phyloP scores from a whole-genome alignment of 2,888 invertebrate species.

The Dastarcus helophoroides region DNA sequence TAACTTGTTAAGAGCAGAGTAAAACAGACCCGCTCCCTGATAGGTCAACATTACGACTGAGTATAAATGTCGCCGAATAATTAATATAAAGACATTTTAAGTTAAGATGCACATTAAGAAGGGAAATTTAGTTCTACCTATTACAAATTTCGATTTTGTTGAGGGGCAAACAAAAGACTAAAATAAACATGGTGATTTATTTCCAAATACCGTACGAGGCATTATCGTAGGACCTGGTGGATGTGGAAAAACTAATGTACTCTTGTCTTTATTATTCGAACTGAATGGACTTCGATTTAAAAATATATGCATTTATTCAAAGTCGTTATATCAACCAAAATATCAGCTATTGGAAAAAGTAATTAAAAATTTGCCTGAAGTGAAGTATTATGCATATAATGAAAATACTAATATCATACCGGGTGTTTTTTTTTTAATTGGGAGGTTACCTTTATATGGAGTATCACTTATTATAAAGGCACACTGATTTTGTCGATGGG shows the following conservation, averaged over 20 bases:
- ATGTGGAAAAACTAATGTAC: slow-evolving; percentile 30
- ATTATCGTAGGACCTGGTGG: slow-evolving; percentile 28
- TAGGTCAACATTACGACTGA: slow-evolving; percentile 1
- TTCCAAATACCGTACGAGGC: slow-evolving; percentile 20
- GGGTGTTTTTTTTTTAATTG: too few relatives aligned
- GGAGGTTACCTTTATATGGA: too few relatives aligned
- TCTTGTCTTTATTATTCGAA: slow-evolving; percentile 24
- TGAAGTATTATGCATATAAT: slow-evolving; percentile 18
- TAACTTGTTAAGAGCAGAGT: slow-evolving; percentile 17
- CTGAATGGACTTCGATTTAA: slow-evolving; percentile 28
- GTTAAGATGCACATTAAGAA: slow-evolving; percentile 3
- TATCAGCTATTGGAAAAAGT: slow-evolving; percentile 20
- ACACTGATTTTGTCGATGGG: too few relatives aligned
- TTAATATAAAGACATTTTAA: background rate
- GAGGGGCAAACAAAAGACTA: slow-evolving; percentile 2
- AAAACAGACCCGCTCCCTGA: slow-evolving; percentile 14
- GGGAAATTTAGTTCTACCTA: too few relatives aligned
- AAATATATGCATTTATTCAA: slow-evolving; percentile 31
- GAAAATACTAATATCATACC: slow-evolving; percentile 18
- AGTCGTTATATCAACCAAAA: slow-evolving; percentile 23
- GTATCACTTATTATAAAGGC: too few relatives aligned
- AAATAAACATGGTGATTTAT: slow-evolving; percentile 19
- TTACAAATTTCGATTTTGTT: slow-evolving; percentile 5
- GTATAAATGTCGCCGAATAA: too few relatives aligned
- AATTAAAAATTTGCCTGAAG: slow-evolving; percentile 15